Evolutionary conservation across 2,888 invertebrate species (phyloP), one percentile per base, ranked within the genome.

Genomic region (Sycophila texana): DNA sequence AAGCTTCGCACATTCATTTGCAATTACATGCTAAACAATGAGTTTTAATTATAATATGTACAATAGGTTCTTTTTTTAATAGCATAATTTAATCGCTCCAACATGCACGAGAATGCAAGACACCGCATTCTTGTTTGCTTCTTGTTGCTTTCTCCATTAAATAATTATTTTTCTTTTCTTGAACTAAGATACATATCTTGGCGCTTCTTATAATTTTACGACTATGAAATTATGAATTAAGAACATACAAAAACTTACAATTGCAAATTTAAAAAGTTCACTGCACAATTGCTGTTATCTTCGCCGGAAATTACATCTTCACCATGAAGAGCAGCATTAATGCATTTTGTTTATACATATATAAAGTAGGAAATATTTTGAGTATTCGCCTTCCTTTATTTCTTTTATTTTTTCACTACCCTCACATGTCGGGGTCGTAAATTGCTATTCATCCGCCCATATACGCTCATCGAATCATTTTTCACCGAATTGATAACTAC

Each of bases 331-430:
- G 82, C 84, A 81, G 73, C 68, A 76, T 70, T 74, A 81, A 81
- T 70, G 70, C 58, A 18, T 39, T 65, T 79, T 79, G 4, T 83
- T 84, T 86, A 87, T 85, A 83, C 84, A 84, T 86, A 86, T 87
- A 89, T 86, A 87, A 88, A 89, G 88, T 89, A 89, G 88, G 89
- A 89, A 89, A 89, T 88, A 86, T 85, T 86, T 86, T 89, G 89
- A 88, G 88, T 89, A 89, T 89, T 89, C 84, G 82, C 85, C 86
- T 88, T 85, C 84, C 82, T 80, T 83, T 84, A 84, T 82, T 73
- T 68, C 72, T 55, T 74, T 63, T 51, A 51, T 51, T 67, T 71
- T 58, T 73, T 74, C 53, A 70, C 55, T 68, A 76, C 73, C 66
- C 55, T 70, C 79, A 66, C 20, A 39, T 71, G 22, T 76, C 47